Base-by-base conservation (phyloP, 1,140 invertebrate species). In the Achatina immaculata region DNA sequence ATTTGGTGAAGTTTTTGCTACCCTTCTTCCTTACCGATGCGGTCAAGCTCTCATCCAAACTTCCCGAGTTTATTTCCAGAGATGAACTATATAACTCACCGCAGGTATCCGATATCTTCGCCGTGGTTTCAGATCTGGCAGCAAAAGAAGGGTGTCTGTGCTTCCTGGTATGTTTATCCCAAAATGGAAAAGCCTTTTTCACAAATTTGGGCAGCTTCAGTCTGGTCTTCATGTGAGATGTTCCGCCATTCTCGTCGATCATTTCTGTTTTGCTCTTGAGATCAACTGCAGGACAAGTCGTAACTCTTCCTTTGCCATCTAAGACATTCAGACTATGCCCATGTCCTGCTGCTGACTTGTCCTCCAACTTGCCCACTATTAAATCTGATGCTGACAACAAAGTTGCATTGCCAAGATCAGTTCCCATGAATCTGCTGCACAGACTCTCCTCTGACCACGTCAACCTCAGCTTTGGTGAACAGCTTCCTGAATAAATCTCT, bases 171-270 rank as follows among this genome's bases (percentile, higher is more conserved):
- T 69, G 11, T 9, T 40, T 43, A 40, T 42, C 42, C 68, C 42
- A 42, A 24, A 69, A 43, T 24, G 36, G 68, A 7, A 69, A 28
- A 69, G 38, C 68, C n/a, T 69, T 69, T 69, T n/a, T 43, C 68
- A 69, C 42, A 24, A 42, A 28, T 69, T 69, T 69, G 6, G 68
- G n/a, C 6, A 69, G 42, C 68, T 69, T 69, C 19, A 28, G 14
- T 40, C 42, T 69, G 36, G 38, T 69, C 42, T 69, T 69, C 1
- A 24, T 21, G 4, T 42, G 36, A 69, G 21, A 7, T n/a, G 3
- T 42, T 6, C 42, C 31, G 16, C 2, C 14, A 21, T 42, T 28
- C 6, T 40, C 36, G 42, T 16, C 19, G 36, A 2, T 4, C 24
- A 24, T 6, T 34, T 38, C 4, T 43, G 36, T n/a, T 42, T 69